Evolutionary conservation across 2,888 invertebrate species (phyloP).

Genomic region (Melipona bicolor): DNA sequence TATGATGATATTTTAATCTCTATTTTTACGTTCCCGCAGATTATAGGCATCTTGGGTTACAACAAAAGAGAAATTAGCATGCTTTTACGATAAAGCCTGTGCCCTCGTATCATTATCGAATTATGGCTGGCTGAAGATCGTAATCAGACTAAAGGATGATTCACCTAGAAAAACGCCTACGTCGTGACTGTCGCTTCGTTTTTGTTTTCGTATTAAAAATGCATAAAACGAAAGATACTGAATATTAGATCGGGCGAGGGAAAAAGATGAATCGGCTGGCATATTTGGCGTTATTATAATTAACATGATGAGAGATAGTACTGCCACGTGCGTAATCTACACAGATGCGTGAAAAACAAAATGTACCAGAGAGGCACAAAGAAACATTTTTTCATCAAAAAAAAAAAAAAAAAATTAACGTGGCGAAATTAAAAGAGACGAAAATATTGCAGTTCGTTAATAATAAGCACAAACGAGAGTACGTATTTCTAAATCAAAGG

Average conservation of each 20-base stretch:
- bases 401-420: neutral
- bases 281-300: slow-evolving; percentile 34
- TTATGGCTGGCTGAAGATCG: slow-evolving; percentile 81
- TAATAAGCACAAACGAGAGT: neutral
- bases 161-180: slow-evolving; percentile 78
- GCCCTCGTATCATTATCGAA: slow-evolving; percentile 82
- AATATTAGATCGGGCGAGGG: slow-evolving; percentile 39
- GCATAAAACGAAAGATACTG: slow-evolving; percentile 35
- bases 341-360: neutral
- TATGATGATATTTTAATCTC: slow-evolving; percentile 81
- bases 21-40: slow-evolving; percentile 73
- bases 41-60: slow-evolving; percentile 80
- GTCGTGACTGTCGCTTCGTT: slow-evolving; percentile 57
- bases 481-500: neutral
- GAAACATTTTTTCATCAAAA: neutral
- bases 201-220: slow-evolving; percentile 47
- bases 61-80: slow-evolving; percentile 83
- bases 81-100: slow-evolving; percentile 80
- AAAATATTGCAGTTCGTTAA: neutral
- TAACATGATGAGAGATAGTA: slow-evolving; percentile 4
- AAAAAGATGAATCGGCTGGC: neutral
- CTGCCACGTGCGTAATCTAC: slow-evolving; percentile 26
- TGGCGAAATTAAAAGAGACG: too few relatives aligned
- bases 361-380: neutral
- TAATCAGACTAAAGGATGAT: slow-evolving; percentile 78